Percentiles rank a stretch among this genome's conserved stretches.
These are phyloP conservation scores for Drosophila ironensis DNA, from an alignment of 1,140 invertebrate genomes.

Conservation along the genomic window DNA sequence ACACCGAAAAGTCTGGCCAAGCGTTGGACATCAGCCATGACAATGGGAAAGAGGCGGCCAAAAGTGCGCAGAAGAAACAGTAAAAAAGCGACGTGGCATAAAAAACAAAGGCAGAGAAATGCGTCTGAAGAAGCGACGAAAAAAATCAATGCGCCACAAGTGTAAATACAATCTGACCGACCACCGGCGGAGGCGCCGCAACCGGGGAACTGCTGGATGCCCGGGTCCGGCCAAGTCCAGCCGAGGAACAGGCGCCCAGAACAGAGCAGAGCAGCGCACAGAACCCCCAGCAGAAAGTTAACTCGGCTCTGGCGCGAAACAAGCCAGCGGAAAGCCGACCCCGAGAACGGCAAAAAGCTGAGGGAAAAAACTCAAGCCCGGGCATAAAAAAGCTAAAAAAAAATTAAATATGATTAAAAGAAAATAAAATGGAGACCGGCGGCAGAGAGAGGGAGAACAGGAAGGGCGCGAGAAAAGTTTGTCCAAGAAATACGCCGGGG, in stretches of 20 bases:
- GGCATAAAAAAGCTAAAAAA: slow-evolving; percentile 69
- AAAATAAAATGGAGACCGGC: slow-evolving; percentile 55
- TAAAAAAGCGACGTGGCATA: slow-evolving; percentile 35
- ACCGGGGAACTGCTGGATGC: slow-evolving; percentile 37
- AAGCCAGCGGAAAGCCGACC: slow-evolving; percentile 31
- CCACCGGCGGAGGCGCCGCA: slow-evolving; percentile 37
- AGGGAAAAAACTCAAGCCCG: slow-evolving; percentile 25
- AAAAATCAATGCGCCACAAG: slow-evolving; percentile 76
- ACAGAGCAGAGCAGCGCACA: no score
- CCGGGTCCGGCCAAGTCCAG: slow-evolving; percentile 70
- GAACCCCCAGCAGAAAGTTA: slow-evolving; percentile 48
- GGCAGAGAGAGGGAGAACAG: neutral
- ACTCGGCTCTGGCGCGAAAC: slow-evolving; percentile 31
- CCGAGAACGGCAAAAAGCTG: slow-evolving; percentile 21
- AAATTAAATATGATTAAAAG: slow-evolving; percentile 81
- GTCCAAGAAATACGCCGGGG: slow-evolving; percentile 54
- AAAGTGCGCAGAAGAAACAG: slow-evolving; percentile 24
- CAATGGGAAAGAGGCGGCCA: slow-evolving; percentile 23
- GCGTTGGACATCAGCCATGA: slow-evolving; percentile 61
- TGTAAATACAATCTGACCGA: slow-evolving; percentile 75
- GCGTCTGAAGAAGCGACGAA: slow-evolving; percentile 13
- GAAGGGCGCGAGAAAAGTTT: slow-evolving; percentile 29
- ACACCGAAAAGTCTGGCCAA: slow-evolving; percentile 55
- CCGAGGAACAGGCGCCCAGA: slow-evolving; percentile 68
- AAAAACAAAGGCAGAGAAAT: slow-evolving; percentile 36